phyloP scores from a whole-genome alignment of 1,140 invertebrate species.

The Parapsyche elsis region DNA sequence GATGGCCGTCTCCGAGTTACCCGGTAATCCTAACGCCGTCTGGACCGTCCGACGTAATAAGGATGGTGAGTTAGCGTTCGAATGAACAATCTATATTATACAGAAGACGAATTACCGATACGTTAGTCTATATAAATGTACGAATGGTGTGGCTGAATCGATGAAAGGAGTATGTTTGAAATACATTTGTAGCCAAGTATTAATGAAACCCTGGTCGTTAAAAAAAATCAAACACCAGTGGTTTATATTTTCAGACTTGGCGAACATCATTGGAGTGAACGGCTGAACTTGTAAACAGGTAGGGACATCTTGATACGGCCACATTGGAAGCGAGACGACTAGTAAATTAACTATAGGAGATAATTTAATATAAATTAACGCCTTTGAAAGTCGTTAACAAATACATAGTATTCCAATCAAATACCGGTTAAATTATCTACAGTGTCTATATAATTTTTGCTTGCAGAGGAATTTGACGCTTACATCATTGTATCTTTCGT shows the following conservation, averaged over 20 bases:
- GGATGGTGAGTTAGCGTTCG: slow-evolving; percentile 77
- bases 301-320: slow-evolving; percentile 20
- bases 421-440: neutral
- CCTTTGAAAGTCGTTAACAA: too few relatives aligned
- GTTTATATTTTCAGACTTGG: slow-evolving; percentile 70
- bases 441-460: slow-evolving; percentile 64
- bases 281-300: slow-evolving; percentile 55
- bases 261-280: slow-evolving; percentile 58
- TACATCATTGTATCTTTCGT: slow-evolving; percentile 99
- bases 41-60: slow-evolving; percentile 98
- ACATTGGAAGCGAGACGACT: slow-evolving; percentile 3
- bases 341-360: too few relatives aligned
- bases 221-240: slow-evolving; percentile 69
- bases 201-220: slow-evolving; percentile 70
- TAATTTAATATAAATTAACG: slow-evolving; percentile 12
- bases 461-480: slow-evolving; percentile 97
- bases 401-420: neutral
- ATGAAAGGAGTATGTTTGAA: neutral
- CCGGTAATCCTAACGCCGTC: slow-evolving; percentile 98
- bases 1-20: slow-evolving; percentile 99
- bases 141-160: too few relatives aligned
- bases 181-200: slow-evolving; percentile 59
- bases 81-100: neutral
- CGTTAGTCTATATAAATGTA: too few relatives aligned
- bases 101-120: neutral